Percentiles rank a stretch among this genome's conserved stretches.
Evolutionary conservation across 1,140 invertebrate genomes (phyloP).

Genomic region (Homarus americanus): DNA sequence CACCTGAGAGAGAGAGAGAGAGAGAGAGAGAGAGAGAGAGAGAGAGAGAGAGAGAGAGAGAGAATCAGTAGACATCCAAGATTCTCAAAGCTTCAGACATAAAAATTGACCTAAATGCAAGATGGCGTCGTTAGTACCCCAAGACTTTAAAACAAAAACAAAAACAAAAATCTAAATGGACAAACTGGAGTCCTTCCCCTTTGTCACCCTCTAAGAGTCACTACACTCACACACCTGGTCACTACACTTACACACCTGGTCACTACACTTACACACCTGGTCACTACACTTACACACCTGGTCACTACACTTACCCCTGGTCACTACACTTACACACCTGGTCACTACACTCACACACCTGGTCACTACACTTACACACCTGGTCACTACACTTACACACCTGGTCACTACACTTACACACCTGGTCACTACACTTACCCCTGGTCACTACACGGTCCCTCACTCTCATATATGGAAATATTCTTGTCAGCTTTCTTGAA

Average conservation of each 20-base stretch:
- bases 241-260: too few relatives aligned
- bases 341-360: neutral
- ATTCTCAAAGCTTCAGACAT: too few relatives aligned
- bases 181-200: neutral
- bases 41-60: too few relatives aligned
- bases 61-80: too few relatives aligned
- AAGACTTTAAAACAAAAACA: too few relatives aligned
- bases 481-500: slow-evolving; percentile 63
- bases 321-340: neutral
- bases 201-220: too few relatives aligned
- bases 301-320: neutral
- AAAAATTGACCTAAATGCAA: too few relatives aligned
- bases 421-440: slow-evolving; percentile 31
- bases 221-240: too few relatives aligned
- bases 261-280: neutral
- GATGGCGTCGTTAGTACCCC: too few relatives aligned
- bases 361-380: neutral
- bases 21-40: too few relatives aligned
- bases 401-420: neutral
- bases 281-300: neutral
- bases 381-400: neutral
- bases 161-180: neutral
- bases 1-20: too few relatives aligned
- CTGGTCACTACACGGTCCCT: slow-evolving; percentile 61
- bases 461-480: slow-evolving; percentile 63